Evolutionary conservation across 2,113 vertebrate species (phyloP), one percentile per base, ranked within the genome.

Genomic region (Mastomys natalensis): DNA sequence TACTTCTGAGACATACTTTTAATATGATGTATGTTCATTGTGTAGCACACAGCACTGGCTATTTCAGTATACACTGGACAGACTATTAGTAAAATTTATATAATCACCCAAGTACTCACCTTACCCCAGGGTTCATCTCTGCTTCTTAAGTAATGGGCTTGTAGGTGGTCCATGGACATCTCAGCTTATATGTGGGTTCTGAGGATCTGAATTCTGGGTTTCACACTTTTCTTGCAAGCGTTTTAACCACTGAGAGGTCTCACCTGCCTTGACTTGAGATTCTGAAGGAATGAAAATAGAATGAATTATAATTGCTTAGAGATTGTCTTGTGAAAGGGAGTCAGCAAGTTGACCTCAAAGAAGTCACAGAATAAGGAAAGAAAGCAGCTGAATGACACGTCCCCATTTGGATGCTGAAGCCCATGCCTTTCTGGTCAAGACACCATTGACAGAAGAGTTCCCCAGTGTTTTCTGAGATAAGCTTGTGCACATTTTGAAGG

Each of bases 371-470:
- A 11, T n/a, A 48, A 74, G 74, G 2, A 64, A 51, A 11, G 17
- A 3, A 43, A 7, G 7, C 11, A 29, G 19, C 1, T 51, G 74
- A 64, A 1, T 1, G 11, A 9, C 29, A 34, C 1, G 1, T 1
- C 1, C 11, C 10, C 13, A 24, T 6, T 31, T 22, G 22, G 1
- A 10, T 37, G 4, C 9, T 21, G 6, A 51, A 17, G 34, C 2
- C 37, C 43, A 2, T 12, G 0, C 21, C 21, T 8, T 26, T 0
- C 4, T 5, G 3, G 43, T 55, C 17, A 62, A 31, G 26, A 29
- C 10, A 37, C 66, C 48, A 60, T 5, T 26, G 24, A 58, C 15
- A 64, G 58, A 82, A 64, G 53, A 72, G 13, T 2, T 1, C 37
- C 9, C 51, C 66, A 0, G 17, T 16, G 22, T 73, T 40, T 73